A percentile compares a stretch with the other conserved stretches of the same genome.
phyloP scores from a whole-genome alignment of 37 sponge, comb jelly and placozoan genomes.

The Geodia barretti region DNA sequence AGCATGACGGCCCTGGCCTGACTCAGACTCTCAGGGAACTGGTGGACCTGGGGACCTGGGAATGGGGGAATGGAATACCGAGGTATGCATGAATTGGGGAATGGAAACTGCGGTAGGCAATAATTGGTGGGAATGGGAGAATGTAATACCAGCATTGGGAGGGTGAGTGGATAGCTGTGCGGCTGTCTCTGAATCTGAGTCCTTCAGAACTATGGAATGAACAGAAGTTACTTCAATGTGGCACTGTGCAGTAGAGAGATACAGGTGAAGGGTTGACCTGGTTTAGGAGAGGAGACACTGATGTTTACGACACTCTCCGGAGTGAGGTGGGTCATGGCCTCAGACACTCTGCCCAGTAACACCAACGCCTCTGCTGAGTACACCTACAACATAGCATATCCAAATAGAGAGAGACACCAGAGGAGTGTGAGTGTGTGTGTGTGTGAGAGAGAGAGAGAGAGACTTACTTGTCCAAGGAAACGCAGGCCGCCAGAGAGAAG shows the following conservation, averaged over 20 bases:
- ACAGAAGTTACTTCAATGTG: no score
- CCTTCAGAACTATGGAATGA: background rate
- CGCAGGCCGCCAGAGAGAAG: slow-evolving; percentile 45
- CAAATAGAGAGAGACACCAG: no score
- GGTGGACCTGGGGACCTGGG: slow-evolving; percentile 7
- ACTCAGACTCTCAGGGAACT: slow-evolving; percentile 42
- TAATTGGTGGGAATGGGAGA: background rate
- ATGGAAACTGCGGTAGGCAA: no score
- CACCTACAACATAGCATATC: no score
- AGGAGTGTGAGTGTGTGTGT: slow-evolving; percentile 37
- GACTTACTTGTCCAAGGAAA: slow-evolving; percentile 37
- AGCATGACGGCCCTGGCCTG: slow-evolving; percentile 61
- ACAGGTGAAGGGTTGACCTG: no score
- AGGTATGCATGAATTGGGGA: background rate
- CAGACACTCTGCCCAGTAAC: slow-evolving; percentile 50
- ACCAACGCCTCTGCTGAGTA: slow-evolving; percentile 84
- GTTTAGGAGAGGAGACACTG: background rate
- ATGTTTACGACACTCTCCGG: slow-evolving; percentile 59
- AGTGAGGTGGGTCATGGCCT: slow-evolving; percentile 69
- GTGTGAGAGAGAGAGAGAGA: background rate
- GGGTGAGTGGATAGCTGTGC: background rate
- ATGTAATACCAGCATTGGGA: background rate
- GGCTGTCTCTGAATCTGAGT: background rate
- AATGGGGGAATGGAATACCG: background rate
- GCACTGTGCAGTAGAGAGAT: no score